Conservation (phyloP, 2,113 vertebrate genomes). For the Dasyprocta punctata region DNA sequence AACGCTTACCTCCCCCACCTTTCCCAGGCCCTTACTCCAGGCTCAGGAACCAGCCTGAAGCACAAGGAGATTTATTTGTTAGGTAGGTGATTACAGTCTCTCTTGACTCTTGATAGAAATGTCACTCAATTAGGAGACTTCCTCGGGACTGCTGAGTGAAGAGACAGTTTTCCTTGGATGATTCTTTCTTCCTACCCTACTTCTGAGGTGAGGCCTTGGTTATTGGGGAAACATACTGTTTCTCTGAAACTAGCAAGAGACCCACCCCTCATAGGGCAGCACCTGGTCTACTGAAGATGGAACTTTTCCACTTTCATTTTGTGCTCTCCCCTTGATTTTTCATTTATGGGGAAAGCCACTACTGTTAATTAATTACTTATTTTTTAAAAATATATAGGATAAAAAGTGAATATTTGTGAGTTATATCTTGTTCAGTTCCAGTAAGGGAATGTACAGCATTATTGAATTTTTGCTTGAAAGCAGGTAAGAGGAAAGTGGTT, state of each 20-base stretch:
- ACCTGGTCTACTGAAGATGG: neutral
- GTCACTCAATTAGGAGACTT: conserved; percentile 69
- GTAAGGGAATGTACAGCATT: neutral
- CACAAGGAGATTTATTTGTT: conserved; percentile 66
- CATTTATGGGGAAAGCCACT: neutral
- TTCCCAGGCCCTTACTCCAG: neutral
- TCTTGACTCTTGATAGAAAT: conserved; percentile 67
- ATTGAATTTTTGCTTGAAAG: neutral
- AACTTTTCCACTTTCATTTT: neutral
- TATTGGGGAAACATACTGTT: neutral
- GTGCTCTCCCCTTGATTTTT: neutral
- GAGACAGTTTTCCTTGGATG: conserved; percentile 36
- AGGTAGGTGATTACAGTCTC: conserved; percentile 51
- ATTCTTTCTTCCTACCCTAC: neutral
- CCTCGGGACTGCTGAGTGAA: neutral
- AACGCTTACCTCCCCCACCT: rapidly evolving
- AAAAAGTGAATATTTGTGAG: neutral
- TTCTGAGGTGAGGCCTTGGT: conserved; percentile 16
- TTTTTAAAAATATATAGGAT: neutral
- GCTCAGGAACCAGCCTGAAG: conserved; percentile 45
- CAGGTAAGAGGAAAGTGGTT: neutral
- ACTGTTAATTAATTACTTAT: neutral
- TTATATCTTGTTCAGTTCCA: neutral
- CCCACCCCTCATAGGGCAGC: neutral
- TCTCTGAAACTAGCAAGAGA: conserved; percentile 39